phyloP scores from a whole-genome alignment of 2,797 vertebrate genomes.

The Nyctibius grandis region DNA sequence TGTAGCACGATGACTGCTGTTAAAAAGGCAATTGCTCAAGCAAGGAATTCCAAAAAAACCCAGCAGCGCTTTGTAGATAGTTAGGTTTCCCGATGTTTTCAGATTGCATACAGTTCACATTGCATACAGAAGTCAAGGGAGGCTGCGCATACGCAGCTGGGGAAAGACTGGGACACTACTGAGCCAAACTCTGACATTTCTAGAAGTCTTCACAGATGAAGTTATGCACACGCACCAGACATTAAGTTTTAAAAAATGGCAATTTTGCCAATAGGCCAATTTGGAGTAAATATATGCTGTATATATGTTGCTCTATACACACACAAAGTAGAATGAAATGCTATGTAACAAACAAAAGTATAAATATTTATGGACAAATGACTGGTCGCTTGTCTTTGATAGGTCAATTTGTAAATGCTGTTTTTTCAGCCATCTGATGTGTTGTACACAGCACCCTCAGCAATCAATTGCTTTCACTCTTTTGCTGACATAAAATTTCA shows the following conservation, averaged over 20 bases:
- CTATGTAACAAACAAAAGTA: background rate
- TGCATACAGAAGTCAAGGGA: background rate
- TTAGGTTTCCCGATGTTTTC: background rate
- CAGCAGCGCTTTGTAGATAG: background rate
- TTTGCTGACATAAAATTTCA: conserved; percentile 34
- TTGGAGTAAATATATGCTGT: background rate
- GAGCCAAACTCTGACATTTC: background rate
- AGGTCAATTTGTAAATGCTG: background rate
- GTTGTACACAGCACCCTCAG: background rate
- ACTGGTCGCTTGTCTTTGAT: background rate
- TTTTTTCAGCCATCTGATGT: background rate
- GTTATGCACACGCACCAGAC: background rate
- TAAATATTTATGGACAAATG: background rate
- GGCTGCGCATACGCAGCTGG: background rate
- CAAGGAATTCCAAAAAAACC: background rate
- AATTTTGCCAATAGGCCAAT: background rate
- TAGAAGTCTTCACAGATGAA: background rate
- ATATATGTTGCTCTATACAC: background rate
- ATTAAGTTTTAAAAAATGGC: background rate
- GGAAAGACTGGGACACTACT: background rate
- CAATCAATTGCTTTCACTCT: background rate
- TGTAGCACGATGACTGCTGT: background rate
- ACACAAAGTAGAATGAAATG: conserved; percentile 4
- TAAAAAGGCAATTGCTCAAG: background rate
- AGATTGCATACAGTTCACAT: rapidly evolving